Base-by-base conservation (phyloP, 2,113 vertebrate species). In the Baryphthengus martii region DNA sequence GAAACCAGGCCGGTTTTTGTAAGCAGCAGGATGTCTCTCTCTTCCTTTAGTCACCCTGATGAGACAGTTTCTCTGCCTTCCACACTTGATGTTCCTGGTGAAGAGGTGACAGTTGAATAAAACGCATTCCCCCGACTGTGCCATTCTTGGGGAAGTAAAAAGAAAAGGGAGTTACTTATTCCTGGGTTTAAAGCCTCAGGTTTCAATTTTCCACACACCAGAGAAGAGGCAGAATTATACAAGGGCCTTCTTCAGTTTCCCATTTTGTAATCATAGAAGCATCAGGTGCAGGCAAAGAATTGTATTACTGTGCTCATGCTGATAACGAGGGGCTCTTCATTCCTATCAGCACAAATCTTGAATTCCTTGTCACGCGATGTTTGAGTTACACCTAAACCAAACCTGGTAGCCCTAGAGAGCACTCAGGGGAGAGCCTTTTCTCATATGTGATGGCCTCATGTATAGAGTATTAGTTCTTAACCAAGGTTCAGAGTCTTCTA, bases 1-100 rank as follows among this genome's bases (percentile, higher is more conserved):
- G 76, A 95, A 97, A 96, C 42, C 88, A 94, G 94, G 45, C 66
- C 63, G 61, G 20, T 93, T 71, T 56, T 88, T 85, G 7, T 92
- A 40, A 80, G 78, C 75, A 37, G 21, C n/a, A 85, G 56, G 65
- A 55, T 35, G 45, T 74, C 11, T 23, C 4, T 85, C 20, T 61
- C 29, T 87, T 87, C 37, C 35, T 78, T 58, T 17, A 63, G 31
- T 73, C 6, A 21, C 18, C 35, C 39, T 49, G n/a, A 53, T 74
- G 42, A 85, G 31, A 47, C 39, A 71, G 7, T 73, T 86, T 21
- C 61, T 83, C 66, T 89, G 11, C 61, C 14, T 74, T 84, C 42
- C 7, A 6, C 24, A 6, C 3, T 1, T 12, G 9, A 17, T 77
- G 13, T 73, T 94, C 24, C 21, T 74, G 23, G 18, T 61, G 31